Percentiles rank a stretch among this genome's conserved stretches.
phyloP scores from a whole-genome alignment of 2,113 vertebrate species.

The Colius striatus region DNA sequence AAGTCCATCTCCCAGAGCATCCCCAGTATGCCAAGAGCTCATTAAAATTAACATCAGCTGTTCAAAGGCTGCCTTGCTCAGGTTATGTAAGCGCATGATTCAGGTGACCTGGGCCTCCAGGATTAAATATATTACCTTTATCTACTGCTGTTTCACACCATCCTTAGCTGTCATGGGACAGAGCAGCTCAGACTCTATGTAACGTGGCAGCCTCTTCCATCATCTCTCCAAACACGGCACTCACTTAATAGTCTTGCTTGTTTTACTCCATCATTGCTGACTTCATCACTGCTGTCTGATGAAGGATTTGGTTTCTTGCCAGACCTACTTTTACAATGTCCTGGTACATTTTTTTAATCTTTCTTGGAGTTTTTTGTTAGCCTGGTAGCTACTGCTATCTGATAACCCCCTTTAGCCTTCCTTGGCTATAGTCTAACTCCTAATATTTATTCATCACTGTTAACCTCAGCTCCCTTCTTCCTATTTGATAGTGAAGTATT shows the following conservation, averaged over 20 bases:
- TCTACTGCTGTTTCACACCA: background rate
- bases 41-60: background rate
- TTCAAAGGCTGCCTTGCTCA: background rate
- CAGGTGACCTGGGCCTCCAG: background rate
- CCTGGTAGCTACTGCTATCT: background rate
- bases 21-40: background rate
- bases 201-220: background rate
- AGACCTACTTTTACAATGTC: background rate
- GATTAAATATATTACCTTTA: background rate
- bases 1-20: background rate
- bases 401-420: background rate
- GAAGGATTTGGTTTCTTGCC: background rate
- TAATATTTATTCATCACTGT: background rate
- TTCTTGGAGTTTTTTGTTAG: background rate
- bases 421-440: background rate
- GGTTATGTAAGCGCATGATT: too few species aligned
- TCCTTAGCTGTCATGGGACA: background rate
- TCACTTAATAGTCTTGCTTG: background rate
- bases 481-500: background rate
- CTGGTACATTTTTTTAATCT: background rate
- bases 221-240: background rate
- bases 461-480: background rate
- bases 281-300: background rate
- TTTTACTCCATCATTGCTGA: background rate
- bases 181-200: background rate